Evolutionary conservation across 2,888 invertebrate species (phyloP), one percentile per base, ranked within the genome.

Genomic region (Gortyna flavago): DNA sequence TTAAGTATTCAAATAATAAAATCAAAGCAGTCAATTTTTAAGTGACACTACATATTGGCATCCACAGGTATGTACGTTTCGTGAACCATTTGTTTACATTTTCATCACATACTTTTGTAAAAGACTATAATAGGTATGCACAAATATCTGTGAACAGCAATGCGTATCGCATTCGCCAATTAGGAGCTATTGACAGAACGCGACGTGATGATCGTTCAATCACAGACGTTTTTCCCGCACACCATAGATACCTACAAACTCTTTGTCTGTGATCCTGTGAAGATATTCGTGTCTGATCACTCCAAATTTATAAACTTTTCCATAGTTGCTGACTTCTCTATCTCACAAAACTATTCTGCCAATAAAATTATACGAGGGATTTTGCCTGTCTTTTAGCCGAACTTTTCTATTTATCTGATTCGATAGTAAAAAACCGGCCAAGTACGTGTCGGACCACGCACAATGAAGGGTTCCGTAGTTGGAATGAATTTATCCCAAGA

Each of bases 301-400:
- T 59, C 25, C n/a, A 64, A 54, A 48, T 44, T 68, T 68, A 78
- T 35, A 64, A 78, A 68, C 41, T 68, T 67, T 64, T 16, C 35
- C 32, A 38, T 65, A 41, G 68, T 57, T 41, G 48, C 69, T 64
- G 51, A 68, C 32, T 69, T 59, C n/a, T 41, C 80, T 77, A 38
- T 29, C 41, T 8, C n/a, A 35, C 35, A 57, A 59, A 83, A 64
- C 57, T 64, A 64, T 64, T 29, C 8, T 6, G n/a, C 9, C 41
- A 78, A 64, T 78, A 80, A 78, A 78, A 78, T 59, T 64, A 83
- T 80, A 79, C 48, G 35, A 83, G n/a, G 25, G 2, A 35, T 35
- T 54, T n/a, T 51, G 54, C 2, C 25, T 44, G 51, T 68, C 57
- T 79, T 51, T 59, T 25, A 25, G 11, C 6, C 0, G 2, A 59